Base-by-base conservation (phyloP, 2,797 vertebrate genomes). In the Tiaroga cobitis region DNA sequence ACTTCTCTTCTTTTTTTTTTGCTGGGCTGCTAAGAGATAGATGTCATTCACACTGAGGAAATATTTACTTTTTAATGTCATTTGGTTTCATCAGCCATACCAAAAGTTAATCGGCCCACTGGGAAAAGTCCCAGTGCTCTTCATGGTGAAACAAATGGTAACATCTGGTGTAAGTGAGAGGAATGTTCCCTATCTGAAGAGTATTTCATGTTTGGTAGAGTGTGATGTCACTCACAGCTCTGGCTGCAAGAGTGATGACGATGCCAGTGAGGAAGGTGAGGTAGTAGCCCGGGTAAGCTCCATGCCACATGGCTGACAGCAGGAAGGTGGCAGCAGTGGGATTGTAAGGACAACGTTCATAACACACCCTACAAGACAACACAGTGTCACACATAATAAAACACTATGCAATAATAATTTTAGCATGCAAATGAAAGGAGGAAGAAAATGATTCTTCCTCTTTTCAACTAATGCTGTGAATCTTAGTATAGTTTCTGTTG, bases 271-370 rank as follows among this genome's bases (percentile, higher is more conserved):
- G 94, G 91, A 98, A 98, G 0, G 97, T 98, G 93, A 98, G 94
- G 91, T 98, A 98, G 92, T 98, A 98, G 75, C 97, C 97, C 11
- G 97, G 97, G 89, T 98, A 98, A 2, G 97, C 97, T 8, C 97
- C 97, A 0, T 98, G 97, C 97, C 97, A 98, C 92, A 98, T 95
- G 87, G 97, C 97, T 4, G 97, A 98, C 76, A 98, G 95, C 85
- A 98, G 90, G 93, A 98, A 98, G 21, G 97, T 98, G 89, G 97
- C 97, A 65, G 96, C 95, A 0, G 96, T 98, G 9, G 97, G 97
- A 87, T 95, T 96, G 94, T 95, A 94, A 84, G 96, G 94, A 80
- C 96, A 96, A 49, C 97, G 95, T 80, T 98, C 97, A 4, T 98
- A 98, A 92, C 97, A 97, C 70, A 98, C 97, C 94, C 97, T 98